Evolutionary conservation across 2,888 invertebrate genomes (phyloP).

Genomic region (Lasioglossum calceatum): DNA sequence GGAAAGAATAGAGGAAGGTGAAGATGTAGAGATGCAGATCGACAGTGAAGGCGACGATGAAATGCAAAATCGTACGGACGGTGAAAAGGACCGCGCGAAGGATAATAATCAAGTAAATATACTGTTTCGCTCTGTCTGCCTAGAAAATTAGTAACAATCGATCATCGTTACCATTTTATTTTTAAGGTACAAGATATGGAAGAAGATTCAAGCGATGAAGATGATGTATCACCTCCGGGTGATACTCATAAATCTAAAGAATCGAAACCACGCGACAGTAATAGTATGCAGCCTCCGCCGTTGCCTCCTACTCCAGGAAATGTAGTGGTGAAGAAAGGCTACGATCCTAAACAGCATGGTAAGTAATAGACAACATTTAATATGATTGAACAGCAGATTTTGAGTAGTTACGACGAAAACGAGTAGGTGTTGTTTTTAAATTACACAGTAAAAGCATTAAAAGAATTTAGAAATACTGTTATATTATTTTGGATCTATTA

Average conservation of each 20-base stretch:
- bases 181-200: slow-evolving; percentile 94
- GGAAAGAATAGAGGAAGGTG: slow-evolving; percentile 91
- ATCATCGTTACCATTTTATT: slow-evolving; percentile 12
- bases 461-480: no score
- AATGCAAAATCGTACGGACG: slow-evolving; percentile 80
- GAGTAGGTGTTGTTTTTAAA: no score
- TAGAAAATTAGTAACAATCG: not conserved
- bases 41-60: slow-evolving; percentile 93
- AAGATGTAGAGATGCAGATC: slow-evolving; percentile 95
- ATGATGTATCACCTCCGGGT: slow-evolving; percentile 81
- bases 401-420: no score
- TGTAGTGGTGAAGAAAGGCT: slow-evolving; percentile 97
- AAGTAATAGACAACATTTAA: slow-evolving; percentile 23
- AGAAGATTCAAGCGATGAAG: slow-evolving; percentile 92
- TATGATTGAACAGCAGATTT: not conserved
- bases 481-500: no score
- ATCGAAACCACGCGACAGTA: slow-evolving; percentile 82
- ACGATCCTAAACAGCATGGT: slow-evolving; percentile 95
- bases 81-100: slow-evolving; percentile 84
- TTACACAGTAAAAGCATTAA: no score
- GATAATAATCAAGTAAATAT: slow-evolving; percentile 84
- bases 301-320: slow-evolving; percentile 95
- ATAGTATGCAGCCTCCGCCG: slow-evolving; percentile 87
- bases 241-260: slow-evolving; percentile 79
- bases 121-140: not conserved